phyloP scores from a whole-genome alignment of 1,140 invertebrate species.

The Cataglyphis hispanica region DNA sequence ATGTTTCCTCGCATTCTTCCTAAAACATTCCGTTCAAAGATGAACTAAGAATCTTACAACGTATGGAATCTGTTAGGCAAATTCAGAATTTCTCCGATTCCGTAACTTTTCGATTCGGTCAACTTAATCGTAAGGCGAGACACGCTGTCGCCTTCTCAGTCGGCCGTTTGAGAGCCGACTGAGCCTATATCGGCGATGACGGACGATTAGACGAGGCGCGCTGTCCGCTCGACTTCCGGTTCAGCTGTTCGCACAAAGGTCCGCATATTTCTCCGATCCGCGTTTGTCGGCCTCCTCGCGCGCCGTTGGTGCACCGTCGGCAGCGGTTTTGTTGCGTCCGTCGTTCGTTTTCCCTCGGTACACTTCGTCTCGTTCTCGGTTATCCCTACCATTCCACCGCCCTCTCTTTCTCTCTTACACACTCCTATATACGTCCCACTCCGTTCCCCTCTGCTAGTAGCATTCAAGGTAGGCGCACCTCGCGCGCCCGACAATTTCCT shows the following conservation, averaged over 20 bases:
- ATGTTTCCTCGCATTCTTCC: no score
- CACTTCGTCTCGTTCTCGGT: slow-evolving; percentile 41
- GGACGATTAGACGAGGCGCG: slow-evolving; percentile 72
- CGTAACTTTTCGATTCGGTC: background rate
- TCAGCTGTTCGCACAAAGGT: slow-evolving; percentile 74
- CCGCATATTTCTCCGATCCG: slow-evolving; percentile 73
- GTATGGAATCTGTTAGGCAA: no score
- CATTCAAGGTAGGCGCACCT: slow-evolving; percentile 63
- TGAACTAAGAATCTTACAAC: no score
- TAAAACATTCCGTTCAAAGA: no score
- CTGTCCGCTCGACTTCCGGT: slow-evolving; percentile 73
- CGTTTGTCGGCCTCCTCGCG: slow-evolving; percentile 23
- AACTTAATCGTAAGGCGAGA: slow-evolving; percentile 14
- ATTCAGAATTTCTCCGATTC: background rate
- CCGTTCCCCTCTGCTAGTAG: background rate
- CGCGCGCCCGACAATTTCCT: slow-evolving; percentile 64
- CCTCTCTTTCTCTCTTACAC: slow-evolving; percentile 21
- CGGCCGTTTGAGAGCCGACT: slow-evolving; percentile 61
- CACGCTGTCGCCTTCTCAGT: slow-evolving; percentile 29
- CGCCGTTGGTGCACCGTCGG: background rate
- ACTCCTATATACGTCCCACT: background rate
- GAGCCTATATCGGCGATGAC: slow-evolving; percentile 68
- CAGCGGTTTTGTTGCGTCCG: slow-evolving; percentile 7
- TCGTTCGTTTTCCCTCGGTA: slow-evolving; percentile 44
- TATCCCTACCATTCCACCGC: background rate